Evolutionary conservation across 35 echinoderm and acorn worm species (phyloP).

Genomic region (Diadema setosum): DNA sequence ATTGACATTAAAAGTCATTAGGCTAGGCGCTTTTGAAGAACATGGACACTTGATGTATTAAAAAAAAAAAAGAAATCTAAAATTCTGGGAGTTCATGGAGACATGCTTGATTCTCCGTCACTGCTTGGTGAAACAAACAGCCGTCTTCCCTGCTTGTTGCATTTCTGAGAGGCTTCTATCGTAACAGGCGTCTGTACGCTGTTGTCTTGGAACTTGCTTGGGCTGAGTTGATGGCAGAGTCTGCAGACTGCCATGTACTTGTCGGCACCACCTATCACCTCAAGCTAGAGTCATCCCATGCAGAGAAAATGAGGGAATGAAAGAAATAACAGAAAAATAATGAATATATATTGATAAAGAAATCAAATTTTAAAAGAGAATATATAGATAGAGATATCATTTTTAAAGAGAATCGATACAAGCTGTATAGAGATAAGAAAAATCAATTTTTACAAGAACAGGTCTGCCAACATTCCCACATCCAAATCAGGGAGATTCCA

Average conservation of each 20-base stretch:
- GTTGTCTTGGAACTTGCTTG: constrained; percentile 30
- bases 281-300: constrained; percentile 36
- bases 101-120: background rate
- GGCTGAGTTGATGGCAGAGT: constrained; percentile 70
- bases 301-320: background rate
- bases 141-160: background rate
- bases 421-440: no score
- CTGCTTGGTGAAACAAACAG: background rate
- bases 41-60: no score
- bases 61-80: no score
- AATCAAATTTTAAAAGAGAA: background rate
- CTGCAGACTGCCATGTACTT: constrained; percentile 99
- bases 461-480: no score
- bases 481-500: no score
- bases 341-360: background rate
- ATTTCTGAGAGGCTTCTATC: background rate
- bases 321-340: background rate
- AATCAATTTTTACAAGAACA: no score
- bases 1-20: no score
- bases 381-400: background rate
- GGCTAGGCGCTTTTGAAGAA: no score
- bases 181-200: background rate
- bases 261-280: constrained; percentile 94
- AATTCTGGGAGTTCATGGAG: background rate
- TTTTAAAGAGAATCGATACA: no score